phyloP scores from a whole-genome alignment of 2,797 vertebrate species.

The Dipus sagitta region DNA sequence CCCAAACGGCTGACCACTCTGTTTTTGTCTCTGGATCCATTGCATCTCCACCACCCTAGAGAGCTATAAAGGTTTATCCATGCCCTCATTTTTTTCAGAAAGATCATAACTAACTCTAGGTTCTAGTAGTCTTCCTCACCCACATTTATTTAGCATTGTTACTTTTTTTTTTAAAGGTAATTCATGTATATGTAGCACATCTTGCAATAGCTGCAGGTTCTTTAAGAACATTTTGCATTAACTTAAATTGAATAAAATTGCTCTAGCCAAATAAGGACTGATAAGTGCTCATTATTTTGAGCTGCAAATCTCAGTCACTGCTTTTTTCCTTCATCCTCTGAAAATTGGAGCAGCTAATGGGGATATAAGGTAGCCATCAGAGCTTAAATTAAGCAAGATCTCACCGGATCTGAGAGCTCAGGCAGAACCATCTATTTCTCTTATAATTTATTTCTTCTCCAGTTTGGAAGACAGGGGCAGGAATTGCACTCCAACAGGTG shows the following conservation, averaged over 20 bases:
- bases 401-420: slow-evolving; percentile 2
- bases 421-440: background rate
- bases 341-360: slow-evolving; percentile 36
- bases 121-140: background rate
- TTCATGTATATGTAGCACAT: background rate
- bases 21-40: background rate
- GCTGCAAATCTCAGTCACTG: background rate
- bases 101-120: background rate
- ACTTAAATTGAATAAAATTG: slow-evolving; percentile 47
- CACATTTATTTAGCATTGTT: background rate
- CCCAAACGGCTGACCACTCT: background rate
- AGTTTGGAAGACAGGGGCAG: slow-evolving; percentile 19
- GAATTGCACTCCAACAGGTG: background rate
- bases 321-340: background rate
- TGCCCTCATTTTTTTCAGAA: background rate
- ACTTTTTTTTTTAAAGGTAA: background rate
- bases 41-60: background rate
- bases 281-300: slow-evolving; percentile 26
- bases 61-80: background rate
- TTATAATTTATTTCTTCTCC: slow-evolving; percentile 62
- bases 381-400: slow-evolving; percentile 61
- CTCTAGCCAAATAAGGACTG: slow-evolving; percentile 24
- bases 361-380: background rate
- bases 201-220: background rate
- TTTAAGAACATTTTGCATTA: slow-evolving; percentile 42